Conservation (phyloP, 2,797 vertebrate species). For the Alfaro cultratus region DNA sequence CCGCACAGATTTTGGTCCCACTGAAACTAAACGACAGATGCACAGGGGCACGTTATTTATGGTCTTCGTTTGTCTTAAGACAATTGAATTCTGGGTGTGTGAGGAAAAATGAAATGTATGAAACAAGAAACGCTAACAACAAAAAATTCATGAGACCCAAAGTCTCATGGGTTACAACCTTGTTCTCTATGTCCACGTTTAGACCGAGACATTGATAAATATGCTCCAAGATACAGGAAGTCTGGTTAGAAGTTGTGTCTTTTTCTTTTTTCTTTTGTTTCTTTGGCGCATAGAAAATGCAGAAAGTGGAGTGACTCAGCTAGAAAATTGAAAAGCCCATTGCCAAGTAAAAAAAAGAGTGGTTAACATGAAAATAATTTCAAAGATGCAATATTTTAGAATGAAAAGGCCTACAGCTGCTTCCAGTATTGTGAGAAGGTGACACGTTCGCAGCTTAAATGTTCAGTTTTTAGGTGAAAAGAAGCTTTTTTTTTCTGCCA, state of each 20-base stretch:
- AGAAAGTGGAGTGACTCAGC: background rate
- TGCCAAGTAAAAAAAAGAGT: background rate
- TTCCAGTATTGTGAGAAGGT: background rate
- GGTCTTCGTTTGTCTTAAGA: background rate
- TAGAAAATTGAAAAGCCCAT: background rate
- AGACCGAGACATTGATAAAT: background rate
- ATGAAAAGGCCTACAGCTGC: background rate
- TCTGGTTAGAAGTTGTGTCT: background rate
- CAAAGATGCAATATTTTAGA: background rate
- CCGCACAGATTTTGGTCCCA: background rate
- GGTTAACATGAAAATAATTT: background rate
- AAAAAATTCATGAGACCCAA: too few species aligned
- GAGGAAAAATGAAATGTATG: background rate
- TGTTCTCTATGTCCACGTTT: background rate
- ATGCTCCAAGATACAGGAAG: background rate
- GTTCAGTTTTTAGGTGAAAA: background rate
- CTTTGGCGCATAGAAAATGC: background rate
- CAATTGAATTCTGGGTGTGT: background rate
- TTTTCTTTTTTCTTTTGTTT: background rate
- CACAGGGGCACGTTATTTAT: background rate
- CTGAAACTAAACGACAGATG: background rate
- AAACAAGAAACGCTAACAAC: background rate
- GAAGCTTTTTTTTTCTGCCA: background rate
- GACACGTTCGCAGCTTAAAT: background rate
- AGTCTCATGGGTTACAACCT: background rate